Percentiles rank a stretch among this genome's conserved stretches.
Conservation (phyloP, 2,797 vertebrate genomes). For the Pipistrellus pygmaeus region DNA sequence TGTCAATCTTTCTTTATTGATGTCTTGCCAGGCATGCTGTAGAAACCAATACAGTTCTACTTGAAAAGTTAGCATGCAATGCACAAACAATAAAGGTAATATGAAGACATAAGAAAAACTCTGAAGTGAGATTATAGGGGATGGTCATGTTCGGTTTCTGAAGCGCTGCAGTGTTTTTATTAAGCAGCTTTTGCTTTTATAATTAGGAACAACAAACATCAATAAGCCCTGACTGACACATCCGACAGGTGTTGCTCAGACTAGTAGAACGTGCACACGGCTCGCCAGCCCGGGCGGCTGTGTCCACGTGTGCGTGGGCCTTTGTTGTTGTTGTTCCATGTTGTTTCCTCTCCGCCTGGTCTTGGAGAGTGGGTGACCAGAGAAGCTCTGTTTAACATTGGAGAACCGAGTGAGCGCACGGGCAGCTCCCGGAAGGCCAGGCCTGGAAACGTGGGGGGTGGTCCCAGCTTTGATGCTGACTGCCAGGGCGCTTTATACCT, state of each 20-base stretch:
- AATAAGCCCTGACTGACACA: neutral
- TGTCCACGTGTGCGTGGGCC: neutral
- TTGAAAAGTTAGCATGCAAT: neutral
- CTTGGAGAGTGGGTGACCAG: neutral
- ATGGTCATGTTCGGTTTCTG: neutral
- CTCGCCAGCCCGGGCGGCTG: too few relatives aligned
- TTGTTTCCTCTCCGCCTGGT: conserved; percentile 23
- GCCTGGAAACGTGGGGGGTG: neutral
- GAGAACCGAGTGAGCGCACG: neutral
- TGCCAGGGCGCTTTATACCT: neutral
- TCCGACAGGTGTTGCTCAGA: neutral
- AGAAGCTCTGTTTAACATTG: neutral
- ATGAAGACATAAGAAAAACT: neutral
- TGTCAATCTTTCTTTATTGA: neutral
- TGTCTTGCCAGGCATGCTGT: neutral
- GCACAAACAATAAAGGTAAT: neutral
- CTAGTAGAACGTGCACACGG: neutral
- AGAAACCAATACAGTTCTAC: neutral
- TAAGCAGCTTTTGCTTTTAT: conserved; percentile 17
- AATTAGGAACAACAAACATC: conserved; percentile 26
- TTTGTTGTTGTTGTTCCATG: neutral
- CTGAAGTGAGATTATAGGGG: neutral
- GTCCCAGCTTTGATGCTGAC: neutral
- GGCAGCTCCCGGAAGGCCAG: neutral
- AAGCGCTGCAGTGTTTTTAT: neutral